phyloP scores from a whole-genome alignment of 1,140 invertebrate genomes.

The Globodera rostochiensis region DNA sequence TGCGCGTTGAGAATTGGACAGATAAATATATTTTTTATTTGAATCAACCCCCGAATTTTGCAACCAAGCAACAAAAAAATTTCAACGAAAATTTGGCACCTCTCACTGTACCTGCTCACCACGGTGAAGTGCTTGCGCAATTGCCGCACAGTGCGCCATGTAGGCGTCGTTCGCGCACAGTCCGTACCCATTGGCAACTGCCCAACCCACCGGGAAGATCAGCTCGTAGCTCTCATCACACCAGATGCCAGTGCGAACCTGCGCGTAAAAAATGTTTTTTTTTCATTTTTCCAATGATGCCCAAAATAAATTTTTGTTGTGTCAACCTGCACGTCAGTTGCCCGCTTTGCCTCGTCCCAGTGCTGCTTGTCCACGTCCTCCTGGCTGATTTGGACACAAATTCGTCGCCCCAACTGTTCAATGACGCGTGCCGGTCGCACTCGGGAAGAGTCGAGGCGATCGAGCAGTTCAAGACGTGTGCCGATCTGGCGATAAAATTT shows the following conservation, averaged over 20 bases:
- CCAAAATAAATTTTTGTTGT: background rate
- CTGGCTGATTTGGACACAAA: slow-evolving; percentile 35
- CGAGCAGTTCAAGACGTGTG: slow-evolving; percentile 51
- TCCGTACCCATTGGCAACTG: slow-evolving; percentile 33
- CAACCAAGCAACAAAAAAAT: background rate
- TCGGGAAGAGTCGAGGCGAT: slow-evolving; percentile 31
- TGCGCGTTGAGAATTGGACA: background rate
- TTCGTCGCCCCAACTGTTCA: slow-evolving; percentile 36
- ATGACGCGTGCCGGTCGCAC: slow-evolving; percentile 46
- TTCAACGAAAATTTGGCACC: background rate
- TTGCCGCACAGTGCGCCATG: slow-evolving; percentile 31
- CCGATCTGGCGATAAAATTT: slow-evolving; percentile 31
- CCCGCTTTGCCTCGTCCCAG: slow-evolving; percentile 29
- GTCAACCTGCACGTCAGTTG: slow-evolving; percentile 23
- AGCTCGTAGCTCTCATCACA: slow-evolving; percentile 42
- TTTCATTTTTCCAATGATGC: background rate
- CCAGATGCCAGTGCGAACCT: slow-evolving; percentile 35
- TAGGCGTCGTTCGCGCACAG: slow-evolving; percentile 38
- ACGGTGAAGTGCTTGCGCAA: slow-evolving; percentile 27
- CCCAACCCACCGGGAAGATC: slow-evolving; percentile 53
- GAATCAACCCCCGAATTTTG: background rate
- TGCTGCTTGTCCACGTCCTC: slow-evolving; percentile 33
- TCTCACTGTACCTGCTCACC: background rate
- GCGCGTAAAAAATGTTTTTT: slow-evolving; percentile 2
- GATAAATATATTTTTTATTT: background rate